Conservation (phyloP, 1,140 invertebrate species). For the Rhizoglyphus robini region DNA sequence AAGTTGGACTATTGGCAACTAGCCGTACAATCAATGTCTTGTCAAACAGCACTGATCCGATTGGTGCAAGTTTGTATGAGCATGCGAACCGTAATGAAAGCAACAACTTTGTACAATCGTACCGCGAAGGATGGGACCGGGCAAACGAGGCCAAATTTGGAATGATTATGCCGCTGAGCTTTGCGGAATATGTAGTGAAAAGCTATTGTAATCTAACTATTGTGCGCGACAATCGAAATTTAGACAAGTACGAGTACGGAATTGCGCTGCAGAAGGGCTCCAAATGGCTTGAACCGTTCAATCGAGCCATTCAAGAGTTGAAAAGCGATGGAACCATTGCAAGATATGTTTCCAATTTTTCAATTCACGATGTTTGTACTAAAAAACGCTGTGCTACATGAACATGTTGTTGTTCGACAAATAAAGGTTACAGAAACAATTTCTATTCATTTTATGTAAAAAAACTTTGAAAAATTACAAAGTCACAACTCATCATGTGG, state of each 20-base stretch:
- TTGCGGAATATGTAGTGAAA: neutral
- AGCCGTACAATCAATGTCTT: neutral
- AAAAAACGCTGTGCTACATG: too few species aligned
- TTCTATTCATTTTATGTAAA: too few species aligned
- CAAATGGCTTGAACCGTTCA: neutral
- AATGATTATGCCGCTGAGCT: neutral
- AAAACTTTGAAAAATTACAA: too few species aligned
- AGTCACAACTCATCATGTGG: too few species aligned
- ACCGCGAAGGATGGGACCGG: neutral
- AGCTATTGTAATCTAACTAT: constrained; percentile 9
- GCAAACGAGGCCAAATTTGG: neutral
- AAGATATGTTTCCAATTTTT: too few species aligned
- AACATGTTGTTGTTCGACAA: too few species aligned
- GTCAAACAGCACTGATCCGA: neutral
- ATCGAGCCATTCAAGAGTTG: constrained; percentile 9
- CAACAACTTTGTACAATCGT: neutral
- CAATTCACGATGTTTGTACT: too few species aligned
- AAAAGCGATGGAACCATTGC: neutral
- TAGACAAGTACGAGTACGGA: neutral
- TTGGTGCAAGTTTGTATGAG: neutral
- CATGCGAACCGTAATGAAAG: neutral
- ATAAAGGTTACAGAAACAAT: too few species aligned
- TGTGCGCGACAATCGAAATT: neutral
- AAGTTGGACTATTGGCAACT: neutral
- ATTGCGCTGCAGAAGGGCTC: constrained; percentile 11